Conservation (phyloP, 2,888 invertebrate genomes). For the Aphodius granarius region DNA sequence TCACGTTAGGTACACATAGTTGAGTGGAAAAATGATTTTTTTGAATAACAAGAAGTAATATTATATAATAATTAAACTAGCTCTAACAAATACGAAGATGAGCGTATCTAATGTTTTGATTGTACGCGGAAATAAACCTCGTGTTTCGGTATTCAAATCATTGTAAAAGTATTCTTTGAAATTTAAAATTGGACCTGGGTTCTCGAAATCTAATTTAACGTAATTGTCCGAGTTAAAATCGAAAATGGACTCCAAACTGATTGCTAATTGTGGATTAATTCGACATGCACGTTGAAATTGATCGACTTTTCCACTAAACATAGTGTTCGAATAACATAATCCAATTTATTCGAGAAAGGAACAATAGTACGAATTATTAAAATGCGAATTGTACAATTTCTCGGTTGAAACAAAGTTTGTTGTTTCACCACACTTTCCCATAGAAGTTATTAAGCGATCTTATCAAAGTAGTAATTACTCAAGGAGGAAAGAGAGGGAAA, state of each 20-base stretch:
- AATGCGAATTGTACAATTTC: not conserved
- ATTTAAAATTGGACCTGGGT: not conserved
- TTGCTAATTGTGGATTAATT: not conserved
- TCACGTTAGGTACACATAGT: too few relatives aligned
- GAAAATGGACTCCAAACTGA: not conserved
- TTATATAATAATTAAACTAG: not conserved
- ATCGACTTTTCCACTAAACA: not conserved
- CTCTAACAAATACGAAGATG: not conserved
- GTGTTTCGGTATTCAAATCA: not conserved
- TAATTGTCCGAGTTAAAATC: not conserved
- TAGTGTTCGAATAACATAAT: not conserved
- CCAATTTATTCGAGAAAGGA: not conserved
- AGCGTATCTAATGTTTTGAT: not conserved
- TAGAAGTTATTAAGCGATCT: not conserved
- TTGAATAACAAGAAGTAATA: too few relatives aligned
- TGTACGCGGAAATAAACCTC: not conserved
- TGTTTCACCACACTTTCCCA: not conserved
- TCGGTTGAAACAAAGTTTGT: not conserved
- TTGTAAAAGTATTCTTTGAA: not conserved
- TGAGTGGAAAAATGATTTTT: too few relatives aligned
- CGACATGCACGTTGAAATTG: not conserved
- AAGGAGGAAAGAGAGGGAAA: not conserved
- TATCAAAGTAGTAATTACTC: not conserved
- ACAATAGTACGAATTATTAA: not conserved
- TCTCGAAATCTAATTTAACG: not conserved